These are phyloP conservation scores for Neosilurus hyrtlii DNA, from an alignment of 2,797 vertebrate species.

Conservation along the genomic window DNA sequence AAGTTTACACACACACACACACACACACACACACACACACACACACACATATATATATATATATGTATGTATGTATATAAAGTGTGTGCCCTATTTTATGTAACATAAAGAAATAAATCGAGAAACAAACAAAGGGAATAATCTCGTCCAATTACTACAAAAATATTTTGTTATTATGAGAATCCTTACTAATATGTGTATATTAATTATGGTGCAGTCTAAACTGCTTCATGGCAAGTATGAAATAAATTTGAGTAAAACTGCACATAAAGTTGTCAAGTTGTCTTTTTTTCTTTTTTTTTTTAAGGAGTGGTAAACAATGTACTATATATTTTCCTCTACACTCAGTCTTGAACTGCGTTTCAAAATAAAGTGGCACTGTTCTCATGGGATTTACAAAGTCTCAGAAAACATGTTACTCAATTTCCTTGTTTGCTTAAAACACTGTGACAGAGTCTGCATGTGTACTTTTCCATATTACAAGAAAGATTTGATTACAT, in stretches of 20 bases:
- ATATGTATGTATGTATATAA: too few relatives aligned
- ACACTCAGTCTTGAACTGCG: not conserved
- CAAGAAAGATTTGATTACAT: not conserved
- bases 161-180: too few relatives aligned
- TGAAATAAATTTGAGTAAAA: not conserved
- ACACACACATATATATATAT: too few relatives aligned
- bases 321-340: not conserved
- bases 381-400: not conserved
- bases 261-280: not conserved
- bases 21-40: too few relatives aligned
- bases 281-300: not conserved
- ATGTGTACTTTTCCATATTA: slow-evolving; percentile 5
- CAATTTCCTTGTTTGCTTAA: slow-evolving; percentile 45
- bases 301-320: not conserved
- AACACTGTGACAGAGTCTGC: not conserved
- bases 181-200: too few relatives aligned
- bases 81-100: too few relatives aligned
- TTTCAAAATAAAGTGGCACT: not conserved
- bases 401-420: slow-evolving; percentile 23
- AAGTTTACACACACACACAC: too few relatives aligned
- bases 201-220: too few relatives aligned
- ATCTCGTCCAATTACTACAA: too few relatives aligned
- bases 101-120: too few relatives aligned
- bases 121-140: too few relatives aligned
- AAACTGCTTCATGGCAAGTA: too few relatives aligned